phyloP scores from a whole-genome alignment of 2,113 vertebrate species.

The Oncorhynchus mykiss region DNA sequence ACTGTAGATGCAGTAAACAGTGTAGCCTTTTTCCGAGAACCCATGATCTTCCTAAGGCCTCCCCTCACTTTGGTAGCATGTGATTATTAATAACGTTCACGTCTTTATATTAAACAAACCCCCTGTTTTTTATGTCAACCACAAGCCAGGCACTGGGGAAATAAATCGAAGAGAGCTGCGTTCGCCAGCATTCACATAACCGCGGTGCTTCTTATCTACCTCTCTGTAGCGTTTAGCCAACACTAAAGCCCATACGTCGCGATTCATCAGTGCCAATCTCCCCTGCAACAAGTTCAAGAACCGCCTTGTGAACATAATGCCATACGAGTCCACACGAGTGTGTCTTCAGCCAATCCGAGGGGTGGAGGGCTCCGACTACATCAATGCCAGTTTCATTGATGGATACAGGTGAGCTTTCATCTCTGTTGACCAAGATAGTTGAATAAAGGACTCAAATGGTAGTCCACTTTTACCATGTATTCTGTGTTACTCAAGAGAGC shows the following conservation, averaged over 20 bases:
- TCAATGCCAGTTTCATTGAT: constrained; percentile 99
- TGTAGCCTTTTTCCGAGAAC: constrained; percentile 5
- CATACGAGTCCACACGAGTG: constrained; percentile 97
- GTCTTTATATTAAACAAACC: constrained; percentile 31
- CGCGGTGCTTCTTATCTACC: constrained; percentile 10
- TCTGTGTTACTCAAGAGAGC: neutral
- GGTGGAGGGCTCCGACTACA: constrained; percentile 98
- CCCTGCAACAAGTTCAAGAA: constrained; percentile 99
- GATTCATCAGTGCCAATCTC: constrained; percentile 99
- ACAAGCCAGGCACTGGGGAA: constrained; percentile 8
- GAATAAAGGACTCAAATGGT: neutral
- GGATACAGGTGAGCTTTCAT: constrained; percentile 88
- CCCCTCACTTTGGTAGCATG: constrained; percentile 4
- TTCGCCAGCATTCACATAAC: neutral
- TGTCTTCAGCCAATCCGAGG: constrained; percentile 97
- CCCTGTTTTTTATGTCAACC: constrained; percentile 28
- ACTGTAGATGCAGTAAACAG: constrained; percentile 13
- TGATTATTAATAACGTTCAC: constrained; percentile 18
- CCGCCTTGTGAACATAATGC: constrained; percentile 99
- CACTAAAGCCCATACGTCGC: constrained; percentile 98
- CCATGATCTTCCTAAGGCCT: constrained; percentile 21
- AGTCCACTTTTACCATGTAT: neutral
- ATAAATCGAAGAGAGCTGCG: constrained; percentile 3
- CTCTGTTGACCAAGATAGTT: neutral
- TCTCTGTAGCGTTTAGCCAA: constrained; percentile 89